Evolutionary conservation across 2,888 invertebrate species (phyloP).

Genomic region (Ditula angustiorana): DNA sequence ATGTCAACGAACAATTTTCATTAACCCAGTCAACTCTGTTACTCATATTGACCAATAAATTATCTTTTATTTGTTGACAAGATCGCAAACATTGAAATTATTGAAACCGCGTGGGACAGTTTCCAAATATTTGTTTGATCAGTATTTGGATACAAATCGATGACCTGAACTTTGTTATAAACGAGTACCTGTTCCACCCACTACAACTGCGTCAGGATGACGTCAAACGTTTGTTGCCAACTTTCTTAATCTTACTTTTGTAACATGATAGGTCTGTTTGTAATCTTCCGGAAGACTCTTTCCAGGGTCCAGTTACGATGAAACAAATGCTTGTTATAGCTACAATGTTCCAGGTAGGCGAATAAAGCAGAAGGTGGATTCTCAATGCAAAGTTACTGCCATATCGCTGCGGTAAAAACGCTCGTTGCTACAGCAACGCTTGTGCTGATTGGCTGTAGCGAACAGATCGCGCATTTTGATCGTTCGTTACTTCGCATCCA

Average conservation of each 20-base stretch:
- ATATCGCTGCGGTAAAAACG: too few relatives aligned
- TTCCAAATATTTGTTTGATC: not conserved
- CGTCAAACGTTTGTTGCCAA: constrained; percentile 22
- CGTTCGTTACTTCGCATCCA: too few relatives aligned
- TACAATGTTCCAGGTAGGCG: too few relatives aligned
- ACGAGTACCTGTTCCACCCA: constrained; percentile 5
- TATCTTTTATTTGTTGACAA: not conserved
- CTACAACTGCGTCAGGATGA: constrained; percentile 10
- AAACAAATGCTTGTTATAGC: too few relatives aligned
- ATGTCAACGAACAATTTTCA: not conserved
- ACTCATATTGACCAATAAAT: too few relatives aligned
- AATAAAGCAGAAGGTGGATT: too few relatives aligned
- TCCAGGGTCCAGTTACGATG: not conserved
- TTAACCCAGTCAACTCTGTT: too few relatives aligned
- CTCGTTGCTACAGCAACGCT: too few relatives aligned
- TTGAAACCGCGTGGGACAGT: not conserved
- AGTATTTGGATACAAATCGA: not conserved
- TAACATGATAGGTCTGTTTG: not conserved
- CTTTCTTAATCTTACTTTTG: constrained; percentile 7
- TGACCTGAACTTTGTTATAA: not conserved
- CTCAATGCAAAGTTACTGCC: too few relatives aligned
- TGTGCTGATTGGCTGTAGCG: too few relatives aligned
- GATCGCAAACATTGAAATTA: not conserved
- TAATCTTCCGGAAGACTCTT: not conserved
- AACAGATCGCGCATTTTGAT: too few relatives aligned